Evolutionary conservation across 2,113 vertebrate genomes (phyloP).

Genomic region (Glaucomys volans): DNA sequence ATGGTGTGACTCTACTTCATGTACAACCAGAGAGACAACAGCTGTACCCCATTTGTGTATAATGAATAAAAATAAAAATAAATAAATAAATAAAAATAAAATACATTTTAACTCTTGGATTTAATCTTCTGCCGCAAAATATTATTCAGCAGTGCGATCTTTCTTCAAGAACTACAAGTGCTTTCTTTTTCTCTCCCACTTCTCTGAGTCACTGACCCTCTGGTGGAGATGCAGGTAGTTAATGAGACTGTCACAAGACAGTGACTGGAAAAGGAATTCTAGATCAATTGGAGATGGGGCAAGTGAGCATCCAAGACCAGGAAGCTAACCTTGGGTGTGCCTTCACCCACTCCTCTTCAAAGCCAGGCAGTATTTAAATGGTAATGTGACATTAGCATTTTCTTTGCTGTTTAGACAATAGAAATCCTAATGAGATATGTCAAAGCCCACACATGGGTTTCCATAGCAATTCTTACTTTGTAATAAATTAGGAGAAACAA

Average conservation of each 20-base stretch:
- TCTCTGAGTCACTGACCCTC: not conserved
- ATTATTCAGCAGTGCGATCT: not conserved
- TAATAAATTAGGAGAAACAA: slow-evolving; percentile 65
- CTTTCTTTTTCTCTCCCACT: fast-evolving
- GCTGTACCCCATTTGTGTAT: too few species aligned
- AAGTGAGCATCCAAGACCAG: not conserved
- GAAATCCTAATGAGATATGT: slow-evolving; percentile 64
- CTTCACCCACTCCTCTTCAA: not conserved
- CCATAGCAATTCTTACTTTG: slow-evolving; percentile 62
- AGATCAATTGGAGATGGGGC: not conserved
- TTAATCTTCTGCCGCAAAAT: not conserved
- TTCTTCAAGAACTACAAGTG: not conserved
- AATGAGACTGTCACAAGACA: not conserved
- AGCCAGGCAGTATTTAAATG: slow-evolving; percentile 15
- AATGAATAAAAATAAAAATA: too few species aligned
- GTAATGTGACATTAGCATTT: not conserved
- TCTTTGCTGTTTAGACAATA: slow-evolving; percentile 60
- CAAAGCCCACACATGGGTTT: slow-evolving; percentile 44
- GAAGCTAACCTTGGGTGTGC: not conserved
- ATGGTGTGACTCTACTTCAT: too few species aligned
- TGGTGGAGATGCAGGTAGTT: not conserved
- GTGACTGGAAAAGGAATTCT: not conserved
- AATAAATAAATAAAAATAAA: too few species aligned
- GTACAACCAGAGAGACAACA: too few species aligned
- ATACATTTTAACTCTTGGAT: not conserved